A percentile compares a stretch with the other conserved stretches of the same genome.
Evolutionary conservation across 2,888 invertebrate species (phyloP).

Genomic region (Strigamia maritima): DNA sequence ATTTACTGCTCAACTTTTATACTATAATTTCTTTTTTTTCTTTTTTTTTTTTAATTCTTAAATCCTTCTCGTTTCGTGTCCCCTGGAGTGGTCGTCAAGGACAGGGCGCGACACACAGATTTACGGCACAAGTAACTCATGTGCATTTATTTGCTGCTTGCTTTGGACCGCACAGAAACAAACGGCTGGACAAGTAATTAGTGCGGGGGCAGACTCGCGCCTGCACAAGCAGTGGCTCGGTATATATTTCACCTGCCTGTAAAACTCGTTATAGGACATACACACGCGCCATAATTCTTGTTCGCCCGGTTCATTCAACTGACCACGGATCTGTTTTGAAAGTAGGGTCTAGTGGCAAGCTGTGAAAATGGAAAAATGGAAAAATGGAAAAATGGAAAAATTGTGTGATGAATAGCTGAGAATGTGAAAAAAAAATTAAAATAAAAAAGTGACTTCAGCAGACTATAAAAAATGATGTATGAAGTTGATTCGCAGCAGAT

Average conservation of each 20-base stretch:
- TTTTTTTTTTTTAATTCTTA: slow-evolving; percentile 8
- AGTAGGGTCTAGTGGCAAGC: not conserved
- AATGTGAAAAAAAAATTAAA: not conserved
- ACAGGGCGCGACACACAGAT: slow-evolving; percentile 23
- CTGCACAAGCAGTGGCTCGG: not conserved
- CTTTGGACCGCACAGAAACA: slow-evolving; percentile 1
- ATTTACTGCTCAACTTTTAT: slow-evolving; percentile 1
- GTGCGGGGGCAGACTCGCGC: slow-evolving; percentile 1
- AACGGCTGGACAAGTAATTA: slow-evolving; percentile 6
- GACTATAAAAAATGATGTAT: not conserved
- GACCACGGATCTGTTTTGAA: not conserved
- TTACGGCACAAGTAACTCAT: slow-evolving; percentile 7
- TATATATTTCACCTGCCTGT: not conserved
- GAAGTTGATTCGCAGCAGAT: not conserved
- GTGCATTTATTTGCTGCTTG: slow-evolving; percentile 1
- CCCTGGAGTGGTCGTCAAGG: slow-evolving; percentile 11
- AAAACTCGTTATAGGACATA: not conserved
- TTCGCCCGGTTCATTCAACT: not conserved
- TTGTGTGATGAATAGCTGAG: not conserved
- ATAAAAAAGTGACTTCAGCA: not conserved
- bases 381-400: not conserved
- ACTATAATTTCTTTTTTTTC: not conserved
- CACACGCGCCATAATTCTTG: not conserved
- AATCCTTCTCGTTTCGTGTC: slow-evolving; percentile 7
- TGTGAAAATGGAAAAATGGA: not conserved